Base-by-base conservation (phyloP, 2,113 vertebrate genomes). In the Tonatia bakeri region DNA sequence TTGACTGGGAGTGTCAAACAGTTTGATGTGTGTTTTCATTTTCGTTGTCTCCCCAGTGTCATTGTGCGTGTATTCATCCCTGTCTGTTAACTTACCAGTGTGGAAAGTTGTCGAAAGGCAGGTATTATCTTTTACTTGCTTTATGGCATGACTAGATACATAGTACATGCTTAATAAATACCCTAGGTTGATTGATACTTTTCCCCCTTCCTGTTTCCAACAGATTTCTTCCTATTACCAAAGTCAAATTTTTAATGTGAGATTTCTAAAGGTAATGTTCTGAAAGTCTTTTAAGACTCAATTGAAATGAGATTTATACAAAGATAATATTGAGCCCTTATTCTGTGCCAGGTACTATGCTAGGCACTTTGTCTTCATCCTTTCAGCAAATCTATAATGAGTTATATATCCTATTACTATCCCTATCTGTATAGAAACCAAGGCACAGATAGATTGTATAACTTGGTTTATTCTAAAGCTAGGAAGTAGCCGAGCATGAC, bases 261-360 rank as follows among this genome's bases (percentile, higher is more conserved):
- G 31, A 59, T 79, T 45, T 84, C 31, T 90, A 65, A 80, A 88
- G 45, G 43, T 33, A 40, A 54, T 69, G 38, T 61, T 72, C n/a
- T 59, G 9, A 84, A 96, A 38, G 40, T 79, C 77, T 82, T 92
- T 91, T 61, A 82, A 85, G 95, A 59, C 43, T 93, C 65, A 52
- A 0, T 69, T 83, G 95, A 94, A 92, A 50, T 90, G 38, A 87
- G 7, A 92, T 80, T 87, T 82, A 61, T 40, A 11, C 36, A 90
- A 81, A 24, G 86, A 67, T 54, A 64, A 14, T 79, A 77, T 10
- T 75, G 72, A 86, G 40, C 10, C 73, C 54, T 83, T 86, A 72
- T 15, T 93, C 54, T 94, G 40, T 93, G 33, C 67, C 84, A 70
- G 70, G 70, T 19, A 84, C 2, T 81, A 20, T 75, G 36, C 47